Evolutionary conservation across 1,140 invertebrate species (phyloP).

Genomic region (Goniozus legneri): DNA sequence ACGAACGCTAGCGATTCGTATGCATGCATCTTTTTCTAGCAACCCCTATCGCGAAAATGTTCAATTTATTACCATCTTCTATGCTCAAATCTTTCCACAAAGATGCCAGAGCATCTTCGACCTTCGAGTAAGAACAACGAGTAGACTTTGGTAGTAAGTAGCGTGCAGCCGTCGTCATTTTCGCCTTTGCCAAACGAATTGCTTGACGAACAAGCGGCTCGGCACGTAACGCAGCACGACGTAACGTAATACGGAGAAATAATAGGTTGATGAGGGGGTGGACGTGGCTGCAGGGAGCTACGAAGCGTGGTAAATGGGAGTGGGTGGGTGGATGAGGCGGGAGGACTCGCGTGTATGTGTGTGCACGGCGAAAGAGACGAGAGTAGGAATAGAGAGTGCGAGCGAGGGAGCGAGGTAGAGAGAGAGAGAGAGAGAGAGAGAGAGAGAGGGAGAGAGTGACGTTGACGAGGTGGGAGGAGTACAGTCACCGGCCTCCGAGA

Average conservation of each 20-base stretch:
- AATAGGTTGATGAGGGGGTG: conserved; percentile 39
- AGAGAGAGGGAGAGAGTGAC: conserved; percentile 9
- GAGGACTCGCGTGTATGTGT: no score
- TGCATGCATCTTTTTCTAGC: no score
- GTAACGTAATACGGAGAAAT: conserved; percentile 46
- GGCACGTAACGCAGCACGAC: conserved; percentile 41
- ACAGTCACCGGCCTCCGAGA: background rate
- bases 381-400: conserved; percentile 3
- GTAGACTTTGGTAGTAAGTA: no score
- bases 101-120: no score
- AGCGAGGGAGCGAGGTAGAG: background rate
- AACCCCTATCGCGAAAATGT: no score
- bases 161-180: background rate
- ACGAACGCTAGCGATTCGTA: no score
- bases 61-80: no score
- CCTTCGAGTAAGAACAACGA: no score
- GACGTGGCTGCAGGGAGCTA: conserved; percentile 15
- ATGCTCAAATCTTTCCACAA: no score
- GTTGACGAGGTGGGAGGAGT: background rate
- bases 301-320: background rate
- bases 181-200: background rate
- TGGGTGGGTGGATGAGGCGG: background rate
- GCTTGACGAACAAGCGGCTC: background rate
- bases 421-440: conserved; percentile 12
- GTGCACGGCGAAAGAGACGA: background rate